These are phyloP conservation scores for Syrphus vitripennis DNA, from an alignment of 2,888 invertebrate genomes.

Conservation along the genomic window DNA sequence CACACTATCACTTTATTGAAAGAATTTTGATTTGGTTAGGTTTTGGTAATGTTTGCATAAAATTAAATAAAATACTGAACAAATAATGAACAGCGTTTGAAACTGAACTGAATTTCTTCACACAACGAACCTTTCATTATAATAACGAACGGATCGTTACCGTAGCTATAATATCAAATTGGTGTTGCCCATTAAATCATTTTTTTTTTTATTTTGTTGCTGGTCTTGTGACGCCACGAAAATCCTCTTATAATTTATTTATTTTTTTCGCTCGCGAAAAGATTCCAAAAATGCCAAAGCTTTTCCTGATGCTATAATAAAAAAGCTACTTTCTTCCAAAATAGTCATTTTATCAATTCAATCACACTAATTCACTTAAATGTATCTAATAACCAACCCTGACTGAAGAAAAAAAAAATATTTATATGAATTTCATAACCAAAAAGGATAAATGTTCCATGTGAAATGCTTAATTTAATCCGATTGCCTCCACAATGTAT, in stretches of 20 bases:
- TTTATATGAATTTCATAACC: conserved; percentile 48
- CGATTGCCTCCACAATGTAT: conserved; percentile 61
- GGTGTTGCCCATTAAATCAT: background rate
- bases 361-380: conserved; percentile 62
- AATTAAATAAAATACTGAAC: too few relatives aligned
- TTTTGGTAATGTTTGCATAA: background rate
- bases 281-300: background rate
- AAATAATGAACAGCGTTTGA: too few relatives aligned
- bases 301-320: background rate
- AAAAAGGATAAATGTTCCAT: conserved; percentile 67
- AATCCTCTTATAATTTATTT: background rate
- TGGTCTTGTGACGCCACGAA: background rate
- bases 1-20: too few relatives aligned
- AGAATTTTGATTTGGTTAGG: too few relatives aligned
- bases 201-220: background rate
- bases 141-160: too few relatives aligned
- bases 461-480: conserved; percentile 67
- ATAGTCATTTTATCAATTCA: background rate
- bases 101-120: too few relatives aligned
- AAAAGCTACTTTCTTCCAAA: background rate
- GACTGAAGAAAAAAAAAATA: conserved; percentile 32
- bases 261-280: background rate
- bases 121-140: too few relatives aligned
- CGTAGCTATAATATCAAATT: background rate
- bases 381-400: conserved; percentile 57